Percentiles rank a stretch among this genome's conserved stretches.
These are phyloP conservation scores for Hirundo rustica DNA, from an alignment of 2,797 vertebrate genomes.

Conservation along the genomic window DNA sequence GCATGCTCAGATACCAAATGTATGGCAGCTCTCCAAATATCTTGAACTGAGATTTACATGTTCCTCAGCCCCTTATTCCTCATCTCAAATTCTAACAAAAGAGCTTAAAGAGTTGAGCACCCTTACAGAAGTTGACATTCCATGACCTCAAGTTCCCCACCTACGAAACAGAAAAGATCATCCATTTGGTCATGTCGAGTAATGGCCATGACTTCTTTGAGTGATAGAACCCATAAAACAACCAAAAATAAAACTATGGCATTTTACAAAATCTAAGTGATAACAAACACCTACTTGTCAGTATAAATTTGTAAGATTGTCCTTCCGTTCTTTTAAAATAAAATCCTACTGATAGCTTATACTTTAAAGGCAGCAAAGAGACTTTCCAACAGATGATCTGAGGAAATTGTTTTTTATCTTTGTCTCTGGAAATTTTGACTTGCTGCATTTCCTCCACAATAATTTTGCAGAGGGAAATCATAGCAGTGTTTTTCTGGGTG, in stretches of 20 bases:
- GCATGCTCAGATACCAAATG: neutral
- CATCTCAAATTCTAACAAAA: neutral
- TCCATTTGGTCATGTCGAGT: neutral
- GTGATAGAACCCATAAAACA: neutral
- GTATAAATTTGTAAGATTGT: constrained; percentile 59
- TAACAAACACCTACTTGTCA: constrained; percentile 63
- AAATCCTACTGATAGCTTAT: neutral
- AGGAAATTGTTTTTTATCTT: constrained; percentile 5
- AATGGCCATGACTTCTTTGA: neutral
- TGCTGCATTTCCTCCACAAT: neutral
- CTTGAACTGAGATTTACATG: neutral
- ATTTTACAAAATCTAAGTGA: constrained; percentile 38
- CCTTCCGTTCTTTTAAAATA: constrained; percentile 58
- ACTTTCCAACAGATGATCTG: neutral
- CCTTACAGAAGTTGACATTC: neutral
- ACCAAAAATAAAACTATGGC: constrained; percentile 42
- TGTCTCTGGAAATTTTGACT: neutral
- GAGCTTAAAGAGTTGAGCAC: neutral
- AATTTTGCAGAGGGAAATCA: neutral
- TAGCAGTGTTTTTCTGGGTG: neutral
- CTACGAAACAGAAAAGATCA: neutral
- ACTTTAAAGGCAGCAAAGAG: neutral
- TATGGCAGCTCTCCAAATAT: neutral
- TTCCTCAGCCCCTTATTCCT: neutral
- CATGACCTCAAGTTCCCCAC: neutral